Evolutionary conservation across 2,113 vertebrate species (phyloP).

Genomic region (Pterocles orientalis): DNA sequence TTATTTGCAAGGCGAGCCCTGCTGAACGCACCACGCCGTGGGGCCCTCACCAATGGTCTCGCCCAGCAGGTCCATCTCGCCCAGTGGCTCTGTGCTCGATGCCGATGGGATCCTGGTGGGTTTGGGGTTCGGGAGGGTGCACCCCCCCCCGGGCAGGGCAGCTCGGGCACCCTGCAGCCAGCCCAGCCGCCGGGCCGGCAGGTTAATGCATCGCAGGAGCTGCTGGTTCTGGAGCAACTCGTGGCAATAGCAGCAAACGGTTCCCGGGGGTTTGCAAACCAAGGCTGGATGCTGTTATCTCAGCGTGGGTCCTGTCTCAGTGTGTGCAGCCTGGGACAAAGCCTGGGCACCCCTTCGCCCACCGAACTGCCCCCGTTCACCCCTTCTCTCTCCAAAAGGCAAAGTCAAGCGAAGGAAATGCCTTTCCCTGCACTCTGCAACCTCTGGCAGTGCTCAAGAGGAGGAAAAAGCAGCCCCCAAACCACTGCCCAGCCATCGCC

Average conservation of each 20-base stretch:
- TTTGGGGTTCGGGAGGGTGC: not conserved
- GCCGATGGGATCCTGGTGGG: accelerated
- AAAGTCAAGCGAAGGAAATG: not conserved
- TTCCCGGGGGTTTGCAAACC: not conserved
- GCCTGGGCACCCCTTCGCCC: not conserved
- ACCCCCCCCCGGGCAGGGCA: accelerated
- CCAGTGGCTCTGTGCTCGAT: accelerated
- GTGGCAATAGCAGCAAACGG: not conserved
- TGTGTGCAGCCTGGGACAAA: not conserved
- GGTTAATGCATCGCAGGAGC: accelerated
- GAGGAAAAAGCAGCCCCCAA: not conserved
- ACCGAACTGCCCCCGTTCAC: not conserved
- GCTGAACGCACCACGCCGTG: accelerated
- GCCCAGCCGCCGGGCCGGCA: not conserved
- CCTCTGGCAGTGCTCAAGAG: not conserved
- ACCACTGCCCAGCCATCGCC: not conserved
- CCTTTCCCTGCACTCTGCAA: not conserved
- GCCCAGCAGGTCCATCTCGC: accelerated
- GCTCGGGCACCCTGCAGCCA: not conserved
- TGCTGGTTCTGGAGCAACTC: not conserved
- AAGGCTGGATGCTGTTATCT: accelerated
- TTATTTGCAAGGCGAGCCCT: not conserved
- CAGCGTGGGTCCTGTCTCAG: accelerated
- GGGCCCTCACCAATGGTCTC: not conserved
- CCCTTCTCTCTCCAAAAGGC: not conserved